phyloP scores from a whole-genome alignment of 2,113 vertebrate species.

The Erythrocercus mccallii region DNA sequence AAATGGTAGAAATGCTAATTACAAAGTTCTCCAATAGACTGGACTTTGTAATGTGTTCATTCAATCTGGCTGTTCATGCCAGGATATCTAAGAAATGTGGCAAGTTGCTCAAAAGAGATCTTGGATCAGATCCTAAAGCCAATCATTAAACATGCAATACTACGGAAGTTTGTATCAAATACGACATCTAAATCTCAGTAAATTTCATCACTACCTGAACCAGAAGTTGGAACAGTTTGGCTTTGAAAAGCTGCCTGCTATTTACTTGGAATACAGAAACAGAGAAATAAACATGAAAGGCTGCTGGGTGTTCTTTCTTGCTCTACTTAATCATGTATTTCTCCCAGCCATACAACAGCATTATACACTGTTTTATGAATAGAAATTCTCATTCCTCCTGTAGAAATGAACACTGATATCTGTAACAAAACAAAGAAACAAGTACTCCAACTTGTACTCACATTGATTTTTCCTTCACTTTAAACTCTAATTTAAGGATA shows the following conservation, averaged over 20 bases:
- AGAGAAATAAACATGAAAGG: background rate
- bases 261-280: background rate
- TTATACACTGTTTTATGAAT: background rate
- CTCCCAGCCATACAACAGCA: background rate
- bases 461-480: background rate
- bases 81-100: background rate
- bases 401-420: background rate
- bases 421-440: background rate
- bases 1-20: constrained; percentile 4
- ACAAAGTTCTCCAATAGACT: background rate
- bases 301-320: background rate
- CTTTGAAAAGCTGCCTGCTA: background rate
- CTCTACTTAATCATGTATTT: background rate
- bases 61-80: background rate
- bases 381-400: background rate
- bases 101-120: background rate
- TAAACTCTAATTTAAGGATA: background rate
- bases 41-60: background rate
- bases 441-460: background rate
- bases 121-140: background rate
- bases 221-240: background rate
- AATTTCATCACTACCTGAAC: background rate
- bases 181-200: background rate
- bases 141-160: background rate
- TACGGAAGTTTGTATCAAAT: background rate